phyloP scores from a whole-genome alignment of 1,140 invertebrate genomes.

The Lepidotrigona ventralis region DNA sequence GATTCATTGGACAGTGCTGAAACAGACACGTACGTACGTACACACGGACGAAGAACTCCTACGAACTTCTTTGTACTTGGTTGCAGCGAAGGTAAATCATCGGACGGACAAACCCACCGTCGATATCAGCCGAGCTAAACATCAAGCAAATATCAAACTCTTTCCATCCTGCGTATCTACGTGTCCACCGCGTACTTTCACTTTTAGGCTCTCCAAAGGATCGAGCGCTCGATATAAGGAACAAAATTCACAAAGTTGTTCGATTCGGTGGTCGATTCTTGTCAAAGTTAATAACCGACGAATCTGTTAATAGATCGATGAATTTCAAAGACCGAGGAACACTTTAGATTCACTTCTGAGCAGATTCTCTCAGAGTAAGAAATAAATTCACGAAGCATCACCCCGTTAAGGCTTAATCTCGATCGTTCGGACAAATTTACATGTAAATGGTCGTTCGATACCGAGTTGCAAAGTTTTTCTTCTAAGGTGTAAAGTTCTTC shows the following conservation, averaged over 20 bases:
- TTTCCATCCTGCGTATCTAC: background rate
- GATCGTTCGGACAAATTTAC: background rate
- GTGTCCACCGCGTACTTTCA: too few species aligned
- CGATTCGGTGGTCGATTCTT: too few species aligned
- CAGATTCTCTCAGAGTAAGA: background rate
- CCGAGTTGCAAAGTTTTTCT: background rate
- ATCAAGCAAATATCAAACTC: background rate
- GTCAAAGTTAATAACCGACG: background rate
- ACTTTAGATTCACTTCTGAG: background rate
- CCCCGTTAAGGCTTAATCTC: background rate
- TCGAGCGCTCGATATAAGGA: too few species aligned
- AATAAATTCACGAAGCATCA: background rate
- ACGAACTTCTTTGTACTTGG: slow-evolving; percentile 7
- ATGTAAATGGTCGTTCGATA: background rate
- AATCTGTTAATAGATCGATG: too few species aligned
- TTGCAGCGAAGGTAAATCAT: background rate
- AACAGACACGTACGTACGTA: background rate
- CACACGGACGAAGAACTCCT: background rate
- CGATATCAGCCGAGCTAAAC: too few species aligned
- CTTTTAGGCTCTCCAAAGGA: too few species aligned
- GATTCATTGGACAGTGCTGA: slow-evolving; percentile 36
- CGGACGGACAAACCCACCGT: slow-evolving; percentile 16
- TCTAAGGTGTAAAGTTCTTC: too few species aligned
- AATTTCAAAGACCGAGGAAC: background rate
- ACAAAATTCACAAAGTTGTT: too few species aligned